A percentile compares a stretch with the other conserved stretches of the same genome.
phyloP scores from a whole-genome alignment of 2,888 invertebrate species.

The Drosophila meridionalis region DNA sequence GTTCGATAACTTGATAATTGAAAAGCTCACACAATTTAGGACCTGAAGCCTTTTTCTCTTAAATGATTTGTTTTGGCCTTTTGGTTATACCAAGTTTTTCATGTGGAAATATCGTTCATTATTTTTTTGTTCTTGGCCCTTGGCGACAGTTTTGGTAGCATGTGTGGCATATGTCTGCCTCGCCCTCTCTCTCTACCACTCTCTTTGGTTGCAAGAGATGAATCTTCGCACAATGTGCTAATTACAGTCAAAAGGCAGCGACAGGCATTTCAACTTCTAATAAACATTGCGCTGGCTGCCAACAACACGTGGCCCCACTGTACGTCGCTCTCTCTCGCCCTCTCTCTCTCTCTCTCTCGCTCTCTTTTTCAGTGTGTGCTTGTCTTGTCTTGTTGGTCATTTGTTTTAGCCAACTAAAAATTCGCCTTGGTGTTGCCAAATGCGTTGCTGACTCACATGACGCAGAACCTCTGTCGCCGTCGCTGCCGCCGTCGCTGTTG shows the following conservation, averaged over 20 bases:
- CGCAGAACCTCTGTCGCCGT: conserved; percentile 63
- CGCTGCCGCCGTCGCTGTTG: conserved; percentile 4
- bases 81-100: not conserved
- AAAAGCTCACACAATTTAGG: not conserved
- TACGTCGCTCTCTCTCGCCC: not conserved
- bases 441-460: conserved; percentile 81
- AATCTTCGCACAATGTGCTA: conserved; percentile 71
- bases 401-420: conserved; percentile 61
- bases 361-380: conserved; percentile 7
- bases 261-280: conserved; percentile 66
- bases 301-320: conserved; percentile 52
- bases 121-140: not conserved
- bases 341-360: not conserved
- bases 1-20: too few species aligned
- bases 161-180: conserved; percentile 1
- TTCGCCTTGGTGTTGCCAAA: conserved; percentile 70
- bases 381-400: conserved; percentile 47
- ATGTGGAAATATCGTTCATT: not conserved
- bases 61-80: not conserved
- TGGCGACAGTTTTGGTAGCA: conserved; percentile 33
- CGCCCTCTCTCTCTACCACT: not conserved
- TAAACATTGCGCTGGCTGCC: conserved; percentile 53
- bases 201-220: conserved; percentile 29
- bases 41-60: not conserved
- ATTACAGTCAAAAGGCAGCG: conserved; percentile 71